Conservation (phyloP, 1,140 invertebrate genomes). For the Zaprionus lachaisei region DNA sequence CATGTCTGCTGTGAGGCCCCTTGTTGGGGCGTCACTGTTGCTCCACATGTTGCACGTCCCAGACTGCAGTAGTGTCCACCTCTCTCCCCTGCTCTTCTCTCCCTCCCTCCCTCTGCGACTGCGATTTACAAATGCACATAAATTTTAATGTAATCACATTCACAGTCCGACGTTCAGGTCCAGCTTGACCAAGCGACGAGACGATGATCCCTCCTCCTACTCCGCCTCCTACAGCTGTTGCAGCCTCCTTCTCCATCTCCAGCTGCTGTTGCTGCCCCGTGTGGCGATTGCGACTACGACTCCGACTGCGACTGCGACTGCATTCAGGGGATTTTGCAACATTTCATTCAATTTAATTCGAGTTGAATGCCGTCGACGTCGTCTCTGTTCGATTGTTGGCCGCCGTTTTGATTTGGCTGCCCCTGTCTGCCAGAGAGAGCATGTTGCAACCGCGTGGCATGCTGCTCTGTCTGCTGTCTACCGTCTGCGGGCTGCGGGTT, state of each 20-base stretch:
- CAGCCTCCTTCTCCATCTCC: slow-evolving; percentile 8
- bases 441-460: slow-evolving; percentile 49
- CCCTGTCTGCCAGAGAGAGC: slow-evolving; percentile 24
- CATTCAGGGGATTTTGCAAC: slow-evolving; percentile 62
- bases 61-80: slow-evolving; percentile 8
- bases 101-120: neutral
- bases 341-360: slow-evolving; percentile 75
- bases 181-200: slow-evolving; percentile 45
- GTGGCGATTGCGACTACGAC: slow-evolving; percentile 6
- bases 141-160: slow-evolving; percentile 82
- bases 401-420: slow-evolving; percentile 52
- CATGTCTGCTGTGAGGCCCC: slow-evolving; percentile 15
- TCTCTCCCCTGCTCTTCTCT: neutral
- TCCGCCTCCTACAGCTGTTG: slow-evolving; percentile 26
- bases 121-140: slow-evolving; percentile 77
- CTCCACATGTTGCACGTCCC: slow-evolving; percentile 78
- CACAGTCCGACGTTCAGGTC: slow-evolving; percentile 49
- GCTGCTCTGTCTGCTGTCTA: slow-evolving; percentile 12
- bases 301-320: slow-evolving; percentile 11
- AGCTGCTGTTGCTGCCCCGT: slow-evolving; percentile 8
- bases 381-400: slow-evolving; percentile 49
- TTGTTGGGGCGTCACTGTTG: slow-evolving; percentile 37
- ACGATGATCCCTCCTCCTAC: slow-evolving; percentile 15
- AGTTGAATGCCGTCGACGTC: slow-evolving; percentile 54
- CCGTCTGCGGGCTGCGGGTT: slow-evolving; percentile 7